phyloP scores from a whole-genome alignment of 2,113 vertebrate genomes.

The Columba janthina region DNA sequence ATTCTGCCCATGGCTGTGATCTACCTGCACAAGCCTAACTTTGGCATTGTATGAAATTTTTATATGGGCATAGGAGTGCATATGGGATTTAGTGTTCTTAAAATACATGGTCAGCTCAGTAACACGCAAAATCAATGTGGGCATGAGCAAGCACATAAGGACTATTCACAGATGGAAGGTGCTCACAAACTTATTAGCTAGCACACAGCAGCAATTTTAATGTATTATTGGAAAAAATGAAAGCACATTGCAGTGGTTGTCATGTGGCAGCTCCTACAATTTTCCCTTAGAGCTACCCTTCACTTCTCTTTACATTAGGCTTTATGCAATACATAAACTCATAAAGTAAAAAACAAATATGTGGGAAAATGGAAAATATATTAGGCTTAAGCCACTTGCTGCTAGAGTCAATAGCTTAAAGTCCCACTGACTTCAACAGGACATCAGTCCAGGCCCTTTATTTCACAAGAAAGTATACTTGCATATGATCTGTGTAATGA shows the following conservation, averaged over 20 bases:
- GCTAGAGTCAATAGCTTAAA: background rate
- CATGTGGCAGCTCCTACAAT: background rate
- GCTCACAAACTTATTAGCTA: slow-evolving; percentile 15
- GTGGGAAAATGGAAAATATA: background rate
- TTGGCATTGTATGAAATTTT: background rate
- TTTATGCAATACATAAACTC: background rate
- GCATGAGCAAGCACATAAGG: background rate
- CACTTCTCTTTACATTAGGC: background rate
- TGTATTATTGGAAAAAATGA: background rate
- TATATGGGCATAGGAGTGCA: background rate
- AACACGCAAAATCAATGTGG: background rate
- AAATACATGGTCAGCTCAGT: background rate
- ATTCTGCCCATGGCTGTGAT: background rate
- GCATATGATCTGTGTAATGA: background rate
- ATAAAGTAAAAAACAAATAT: background rate
- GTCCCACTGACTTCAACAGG: background rate
- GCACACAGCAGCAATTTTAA: background rate
- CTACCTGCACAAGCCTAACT: background rate
- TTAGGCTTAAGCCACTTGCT: background rate
- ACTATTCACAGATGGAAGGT: slow-evolving; percentile 2
- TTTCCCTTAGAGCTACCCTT: background rate
- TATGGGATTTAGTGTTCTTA: background rate
- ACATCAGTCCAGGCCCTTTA: background rate
- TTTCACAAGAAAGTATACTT: background rate
- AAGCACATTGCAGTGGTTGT: background rate